Base-by-base conservation (phyloP, 2,888 invertebrate species). In the Platycnemis pennipes region DNA sequence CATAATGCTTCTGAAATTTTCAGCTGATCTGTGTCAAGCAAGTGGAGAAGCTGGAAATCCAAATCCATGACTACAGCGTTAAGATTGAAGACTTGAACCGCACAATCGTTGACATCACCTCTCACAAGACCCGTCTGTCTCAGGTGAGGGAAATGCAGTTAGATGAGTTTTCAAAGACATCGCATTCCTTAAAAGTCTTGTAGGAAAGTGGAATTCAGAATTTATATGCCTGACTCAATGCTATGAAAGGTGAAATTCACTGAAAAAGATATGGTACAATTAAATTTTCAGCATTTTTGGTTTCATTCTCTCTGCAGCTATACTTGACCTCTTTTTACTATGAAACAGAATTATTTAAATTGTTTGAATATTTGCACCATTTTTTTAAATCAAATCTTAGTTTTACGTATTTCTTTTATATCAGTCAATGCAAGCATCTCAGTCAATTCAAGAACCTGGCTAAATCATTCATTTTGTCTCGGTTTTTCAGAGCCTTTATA, bases 21-120 rank as follows among this genome's bases (percentile, higher is more conserved):
- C 95, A 96, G 97, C 96, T 98, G 95, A 97, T 98, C 95, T 97
- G 98, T 96, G 97, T 97, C 95, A 99, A 98, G 97, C 98, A 98
- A 95, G 98, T 98, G 95, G 99, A 99, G 97, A 98, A 98, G 96
- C 97, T 99, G 96, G 99, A 99, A 96, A 97, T 99, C 96, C 97
- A 97, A 96, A 98, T 99, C 96, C 98, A 98, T 96, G 99, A 99
- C 97, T 97, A 99, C 95, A 98, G 98, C 97, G 98, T 99, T 96
- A 99, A 98, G 97, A 99, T 99, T 96, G 99, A 99, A 96, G 99
- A 99, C 97, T 97, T 99, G 96, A 99, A 99, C 97, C 99, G 99
- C 97, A 99, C 99, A 95, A 98, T 99, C 96, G 98, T 99, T 96
- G 99, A 99, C 97, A 99, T 99, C 96, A 99, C 99, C 96, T 99